Percentiles rank a stretch among this genome's conserved stretches.
Conservation (phyloP, 2,113 vertebrate species). For the Dunckerocampus dactyliophorus region DNA sequence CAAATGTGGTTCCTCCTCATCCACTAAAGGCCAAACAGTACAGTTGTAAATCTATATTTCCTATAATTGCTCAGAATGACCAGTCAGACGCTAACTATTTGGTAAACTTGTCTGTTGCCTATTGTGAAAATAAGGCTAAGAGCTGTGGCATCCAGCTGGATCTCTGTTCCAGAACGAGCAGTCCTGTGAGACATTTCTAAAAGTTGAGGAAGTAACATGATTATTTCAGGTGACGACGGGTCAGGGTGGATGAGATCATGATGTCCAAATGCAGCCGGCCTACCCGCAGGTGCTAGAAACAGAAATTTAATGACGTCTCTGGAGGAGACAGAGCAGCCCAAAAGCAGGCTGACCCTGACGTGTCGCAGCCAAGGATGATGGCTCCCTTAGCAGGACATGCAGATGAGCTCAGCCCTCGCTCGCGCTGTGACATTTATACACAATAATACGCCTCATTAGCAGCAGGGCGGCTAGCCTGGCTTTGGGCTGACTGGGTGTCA, state of each 20-base stretch:
- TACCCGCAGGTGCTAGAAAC: slow-evolving; percentile 54
- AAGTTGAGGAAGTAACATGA: too few relatives aligned
- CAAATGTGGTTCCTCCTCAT: too few relatives aligned
- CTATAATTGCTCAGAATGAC: too few relatives aligned
- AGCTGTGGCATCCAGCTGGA: too few relatives aligned
- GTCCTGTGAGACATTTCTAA: too few relatives aligned
- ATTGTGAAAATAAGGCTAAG: too few relatives aligned
- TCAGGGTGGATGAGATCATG: neutral
- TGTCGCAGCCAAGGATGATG: slow-evolving; percentile 47
- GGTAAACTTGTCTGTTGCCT: too few relatives aligned
- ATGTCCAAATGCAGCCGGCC: neutral
- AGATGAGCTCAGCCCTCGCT: slow-evolving; percentile 39
- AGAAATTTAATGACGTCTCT: slow-evolving; percentile 68
- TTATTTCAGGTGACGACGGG: too few relatives aligned
- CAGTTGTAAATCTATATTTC: too few relatives aligned
- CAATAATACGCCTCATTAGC: slow-evolving; percentile 38
- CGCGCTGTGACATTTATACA: slow-evolving; percentile 39
- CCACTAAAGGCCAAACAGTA: too few relatives aligned
- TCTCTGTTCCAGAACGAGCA: too few relatives aligned
- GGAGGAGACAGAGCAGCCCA: slow-evolving; percentile 56
- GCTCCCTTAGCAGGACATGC: slow-evolving; percentile 35
- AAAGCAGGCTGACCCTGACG: slow-evolving; percentile 60
- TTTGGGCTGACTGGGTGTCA: slow-evolving; percentile 4
- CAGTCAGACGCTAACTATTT: too few relatives aligned
- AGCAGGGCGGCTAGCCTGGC: slow-evolving; percentile 4